Percentiles rank a stretch among this genome's conserved stretches.
Conservation (phyloP, 2,113 vertebrate species). For the Perccottus glenii region DNA sequence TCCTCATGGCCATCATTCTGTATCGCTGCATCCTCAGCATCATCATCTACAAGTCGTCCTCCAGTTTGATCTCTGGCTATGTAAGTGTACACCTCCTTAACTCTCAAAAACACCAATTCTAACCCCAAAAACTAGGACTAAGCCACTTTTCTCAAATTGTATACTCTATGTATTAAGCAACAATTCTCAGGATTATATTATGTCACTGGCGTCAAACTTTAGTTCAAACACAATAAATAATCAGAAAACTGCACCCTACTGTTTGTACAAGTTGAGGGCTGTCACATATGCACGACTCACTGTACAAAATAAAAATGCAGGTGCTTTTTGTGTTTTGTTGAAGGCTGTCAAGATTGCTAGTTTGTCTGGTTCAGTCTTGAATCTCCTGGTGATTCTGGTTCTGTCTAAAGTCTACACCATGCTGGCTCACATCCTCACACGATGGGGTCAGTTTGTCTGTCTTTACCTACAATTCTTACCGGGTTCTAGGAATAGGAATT, state of each 20-base stretch:
- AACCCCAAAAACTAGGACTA: not conserved
- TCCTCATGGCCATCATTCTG: slow-evolving; percentile 82
- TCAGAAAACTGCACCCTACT: no score
- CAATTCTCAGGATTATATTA: no score
- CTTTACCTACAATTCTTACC: not conserved
- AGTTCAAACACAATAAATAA: no score
- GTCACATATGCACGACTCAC: no score
- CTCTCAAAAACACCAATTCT: not conserved
- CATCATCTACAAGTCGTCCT: slow-evolving; percentile 73
- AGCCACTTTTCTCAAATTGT: no score
- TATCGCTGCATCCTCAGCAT: slow-evolving; percentile 79
- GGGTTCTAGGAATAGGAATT: no score
- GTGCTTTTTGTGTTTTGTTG: not conserved
- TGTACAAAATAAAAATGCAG: no score
- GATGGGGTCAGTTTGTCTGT: slow-evolving; percentile 74
- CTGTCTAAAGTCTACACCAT: slow-evolving; percentile 75
- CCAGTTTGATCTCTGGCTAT: slow-evolving; percentile 59
- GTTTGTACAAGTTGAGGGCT: no score
- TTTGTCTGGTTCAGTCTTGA: slow-evolving; percentile 76
- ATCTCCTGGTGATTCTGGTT: slow-evolving; percentile 79
- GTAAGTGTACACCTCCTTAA: slow-evolving; percentile 66
- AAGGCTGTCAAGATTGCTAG: slow-evolving; percentile 79
- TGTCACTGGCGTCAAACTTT: no score
- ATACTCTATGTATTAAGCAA: no score
- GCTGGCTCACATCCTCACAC: slow-evolving; percentile 80